A percentile compares a stretch with the other conserved stretches of the same genome.
These are phyloP conservation scores for Sialis lutaria DNA, from an alignment of 2,888 invertebrate species.

Conservation along the genomic window DNA sequence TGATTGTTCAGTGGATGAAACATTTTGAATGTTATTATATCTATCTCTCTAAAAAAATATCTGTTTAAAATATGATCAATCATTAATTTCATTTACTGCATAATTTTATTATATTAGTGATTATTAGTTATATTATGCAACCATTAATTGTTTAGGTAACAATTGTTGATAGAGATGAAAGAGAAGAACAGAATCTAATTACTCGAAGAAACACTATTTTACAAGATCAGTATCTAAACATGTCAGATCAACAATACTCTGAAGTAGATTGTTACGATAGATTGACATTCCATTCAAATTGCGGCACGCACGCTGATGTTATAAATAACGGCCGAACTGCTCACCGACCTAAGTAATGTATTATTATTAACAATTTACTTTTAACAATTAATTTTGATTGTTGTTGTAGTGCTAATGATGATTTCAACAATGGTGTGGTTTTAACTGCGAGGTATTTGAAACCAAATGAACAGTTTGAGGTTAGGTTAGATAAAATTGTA, in stretches of 20 bases:
- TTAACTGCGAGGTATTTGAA: slow-evolving; percentile 71
- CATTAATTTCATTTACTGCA: neutral
- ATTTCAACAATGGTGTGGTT: slow-evolving; percentile 89
- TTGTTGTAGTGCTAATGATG: slow-evolving; percentile 58
- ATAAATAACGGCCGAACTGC: slow-evolving; percentile 82
- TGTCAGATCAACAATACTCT: slow-evolving; percentile 27
- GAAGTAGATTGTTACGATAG: slow-evolving; percentile 39
- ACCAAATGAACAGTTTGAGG: slow-evolving; percentile 84
- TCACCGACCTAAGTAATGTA: slow-evolving; percentile 71
- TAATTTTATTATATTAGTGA: neutral
- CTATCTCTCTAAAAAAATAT: too few species aligned
- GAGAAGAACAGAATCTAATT: slow-evolving; percentile 58
- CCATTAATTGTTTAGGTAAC: slow-evolving; percentile 36
- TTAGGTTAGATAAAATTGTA: slow-evolving; percentile 70
- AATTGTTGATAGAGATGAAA: slow-evolving; percentile 67
- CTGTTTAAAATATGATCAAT: too few species aligned
- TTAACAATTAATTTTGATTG: slow-evolving; percentile 2
- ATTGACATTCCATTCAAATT: slow-evolving; percentile 76
- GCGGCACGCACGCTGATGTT: slow-evolving; percentile 85
- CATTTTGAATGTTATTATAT: too few species aligned
- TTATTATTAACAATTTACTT: neutral
- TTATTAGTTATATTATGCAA: neutral
- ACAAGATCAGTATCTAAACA: slow-evolving; percentile 25
- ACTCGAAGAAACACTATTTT: slow-evolving; percentile 44
- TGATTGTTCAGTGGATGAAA: too few species aligned